Percentiles rank a stretch among this genome's conserved stretches.
Evolutionary conservation across 2,113 vertebrate species (phyloP).

Genomic region (Osmerus mordax): DNA sequence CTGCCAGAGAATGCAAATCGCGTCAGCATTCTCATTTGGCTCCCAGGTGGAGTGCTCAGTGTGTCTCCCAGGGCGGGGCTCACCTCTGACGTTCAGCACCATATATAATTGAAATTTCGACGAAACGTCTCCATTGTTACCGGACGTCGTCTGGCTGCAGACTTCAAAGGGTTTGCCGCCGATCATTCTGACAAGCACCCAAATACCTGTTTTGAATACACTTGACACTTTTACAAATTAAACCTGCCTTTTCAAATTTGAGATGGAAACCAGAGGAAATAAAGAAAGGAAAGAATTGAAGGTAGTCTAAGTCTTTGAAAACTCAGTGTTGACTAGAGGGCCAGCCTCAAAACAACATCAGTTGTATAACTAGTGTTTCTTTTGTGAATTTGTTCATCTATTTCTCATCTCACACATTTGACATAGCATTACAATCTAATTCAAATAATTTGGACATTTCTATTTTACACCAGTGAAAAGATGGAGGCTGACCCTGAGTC

Average conservation of each 20-base stretch:
- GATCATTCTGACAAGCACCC: slow-evolving; percentile 47
- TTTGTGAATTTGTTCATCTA: too few relatives aligned
- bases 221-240: slow-evolving; percentile 24
- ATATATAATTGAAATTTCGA: slow-evolving; percentile 52
- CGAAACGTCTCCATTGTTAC: slow-evolving; percentile 51
- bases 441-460: too few relatives aligned
- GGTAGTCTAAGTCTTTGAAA: neutral
- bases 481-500: too few relatives aligned
- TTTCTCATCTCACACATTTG: too few relatives aligned
- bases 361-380: too few relatives aligned
- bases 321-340: too few relatives aligned
- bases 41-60: slow-evolving; percentile 59
- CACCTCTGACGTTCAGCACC: slow-evolving; percentile 41
- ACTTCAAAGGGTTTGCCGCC: slow-evolving; percentile 41
- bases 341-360: too few relatives aligned
- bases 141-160: slow-evolving; percentile 34
- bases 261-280: neutral
- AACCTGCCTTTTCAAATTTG: slow-evolving; percentile 25
- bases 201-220: slow-evolving; percentile 49
- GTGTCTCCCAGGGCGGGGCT: slow-evolving; percentile 46
- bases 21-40: slow-evolving; percentile 51
- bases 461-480: too few relatives aligned
- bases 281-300: slow-evolving; percentile 3
- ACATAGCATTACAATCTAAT: too few relatives aligned
- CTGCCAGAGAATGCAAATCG: slow-evolving; percentile 53